Conservation (phyloP, 2,797 vertebrate species). For the Nyctibius grandis region DNA sequence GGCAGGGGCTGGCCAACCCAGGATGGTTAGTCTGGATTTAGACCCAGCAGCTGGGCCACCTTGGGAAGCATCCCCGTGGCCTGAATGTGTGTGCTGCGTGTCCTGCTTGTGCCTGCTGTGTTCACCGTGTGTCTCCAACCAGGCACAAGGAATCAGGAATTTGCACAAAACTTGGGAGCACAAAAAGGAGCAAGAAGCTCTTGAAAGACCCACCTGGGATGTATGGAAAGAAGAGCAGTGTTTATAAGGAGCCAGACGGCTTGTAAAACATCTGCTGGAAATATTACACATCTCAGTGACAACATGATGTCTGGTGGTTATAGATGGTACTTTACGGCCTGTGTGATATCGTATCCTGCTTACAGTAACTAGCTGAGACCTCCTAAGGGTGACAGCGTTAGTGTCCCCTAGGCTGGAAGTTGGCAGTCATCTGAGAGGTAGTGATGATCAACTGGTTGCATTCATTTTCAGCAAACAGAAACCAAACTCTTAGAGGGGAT, state of each 20-base stretch:
- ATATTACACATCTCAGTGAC: neutral
- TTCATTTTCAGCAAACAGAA: neutral
- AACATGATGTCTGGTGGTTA: neutral
- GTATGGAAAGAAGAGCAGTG: neutral
- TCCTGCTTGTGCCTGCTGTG: neutral
- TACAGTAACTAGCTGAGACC: neutral
- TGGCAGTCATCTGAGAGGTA: neutral
- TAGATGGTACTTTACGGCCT: neutral
- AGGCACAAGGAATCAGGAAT: neutral
- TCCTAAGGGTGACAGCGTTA: neutral
- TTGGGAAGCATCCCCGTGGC: accelerated
- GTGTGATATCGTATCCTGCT: neutral
- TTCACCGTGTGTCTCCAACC: accelerated
- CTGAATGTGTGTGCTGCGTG: accelerated
- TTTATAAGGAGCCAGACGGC: neutral
- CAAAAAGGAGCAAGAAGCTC: neutral
- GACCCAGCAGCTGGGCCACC: neutral
- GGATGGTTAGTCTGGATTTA: neutral
- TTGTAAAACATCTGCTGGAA: neutral
- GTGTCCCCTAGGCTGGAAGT: neutral
- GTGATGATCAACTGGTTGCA: accelerated
- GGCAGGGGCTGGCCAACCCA: neutral
- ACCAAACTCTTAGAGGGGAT: neutral
- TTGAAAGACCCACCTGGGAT: neutral
- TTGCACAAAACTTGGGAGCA: neutral